Percentiles rank a stretch among this genome's conserved stretches.
Conservation (phyloP, 1,140 invertebrate genomes). For the Tetragonula clypearis region DNA sequence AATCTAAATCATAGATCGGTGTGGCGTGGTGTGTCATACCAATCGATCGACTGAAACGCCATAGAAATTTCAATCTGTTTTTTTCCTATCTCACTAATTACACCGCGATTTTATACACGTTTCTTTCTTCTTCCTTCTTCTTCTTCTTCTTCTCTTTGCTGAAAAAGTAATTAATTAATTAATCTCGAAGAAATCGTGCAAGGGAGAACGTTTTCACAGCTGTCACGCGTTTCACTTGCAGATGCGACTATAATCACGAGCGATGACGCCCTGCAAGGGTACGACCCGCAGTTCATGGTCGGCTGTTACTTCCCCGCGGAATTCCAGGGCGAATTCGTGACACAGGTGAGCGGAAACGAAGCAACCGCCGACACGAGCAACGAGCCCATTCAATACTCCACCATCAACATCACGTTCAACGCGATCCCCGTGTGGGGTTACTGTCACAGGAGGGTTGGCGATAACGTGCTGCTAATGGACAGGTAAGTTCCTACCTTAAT, state of each 20-base stretch:
- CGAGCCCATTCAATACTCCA: slow-evolving; percentile 84
- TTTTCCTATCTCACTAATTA: neutral
- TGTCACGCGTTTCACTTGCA: slow-evolving; percentile 45
- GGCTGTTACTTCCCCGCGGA: slow-evolving; percentile 87
- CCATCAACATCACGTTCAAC: slow-evolving; percentile 85
- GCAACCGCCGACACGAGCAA: slow-evolving; percentile 73
- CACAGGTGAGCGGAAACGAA: slow-evolving; percentile 82
- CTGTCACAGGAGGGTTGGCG: slow-evolving; percentile 84
- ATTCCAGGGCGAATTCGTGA: slow-evolving; percentile 86
- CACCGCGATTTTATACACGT: neutral
- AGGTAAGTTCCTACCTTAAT: slow-evolving; percentile 78
- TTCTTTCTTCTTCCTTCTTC: no score
- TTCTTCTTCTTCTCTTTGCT: neutral
- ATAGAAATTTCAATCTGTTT: no score
- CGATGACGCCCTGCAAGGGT: slow-evolving; percentile 66
- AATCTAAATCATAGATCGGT: no score
- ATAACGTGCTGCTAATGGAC: slow-evolving; percentile 86
- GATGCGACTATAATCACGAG: slow-evolving; percentile 63
- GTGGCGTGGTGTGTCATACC: no score
- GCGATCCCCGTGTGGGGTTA: slow-evolving; percentile 87
- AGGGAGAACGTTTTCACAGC: neutral
- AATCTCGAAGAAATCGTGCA: neutral
- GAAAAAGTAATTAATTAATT: neutral
- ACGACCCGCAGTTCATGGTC: slow-evolving; percentile 70
- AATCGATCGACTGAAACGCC: no score